Base-by-base conservation (phyloP, 1,140 invertebrate species). In the Drosophila gunungcola region DNA sequence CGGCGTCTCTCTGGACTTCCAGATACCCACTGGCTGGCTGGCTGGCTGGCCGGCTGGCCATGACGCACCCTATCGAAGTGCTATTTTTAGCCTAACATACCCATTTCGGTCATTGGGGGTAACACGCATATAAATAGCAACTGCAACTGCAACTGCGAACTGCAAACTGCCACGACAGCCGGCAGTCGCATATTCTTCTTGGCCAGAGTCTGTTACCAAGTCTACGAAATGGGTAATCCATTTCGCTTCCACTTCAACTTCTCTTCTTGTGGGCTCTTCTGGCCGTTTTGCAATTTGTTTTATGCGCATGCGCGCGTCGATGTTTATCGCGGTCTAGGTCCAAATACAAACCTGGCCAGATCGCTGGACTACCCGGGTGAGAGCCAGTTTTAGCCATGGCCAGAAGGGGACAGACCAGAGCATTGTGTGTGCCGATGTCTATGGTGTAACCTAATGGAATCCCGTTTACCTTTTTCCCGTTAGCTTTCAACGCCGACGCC, bases 381-480 rank as follows among this genome's bases (percentile, higher is more conserved):
- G 69, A 73, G 82, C 79, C 69, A 74, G 78, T 86, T 81, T 43
- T 67, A 63, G 53, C 54, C 58, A 64, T 32, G 27, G 46, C 46
- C 46, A 49, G 46, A 49, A 67, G 73, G 27, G 73, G 58, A 9
- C 43, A 25, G 3, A 6, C 16, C 43, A 51, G 52, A 48, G 42
- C 60, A 48, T 73, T 61, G 78, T 51, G n/a, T 72, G 53, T 36
- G 51, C 57, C 54, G 67, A 68, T 80, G 57, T 64, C 63, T 75
- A 77, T 80, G 84, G 77, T 74, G 76, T 89, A 89, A 89, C 84
- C 84, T 89, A 89, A 89, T 89, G 81, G 79, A 91, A 91, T 91
- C 89, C 90, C 84, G 89, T 91, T 91, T 91, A 91, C 89, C 89
- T 91, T 91, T 91, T 91, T 91, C 85, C 89, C 89, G 89, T 91